Conservation (phyloP, 1,140 invertebrate genomes). For the Schmidtea mediterranea region DNA sequence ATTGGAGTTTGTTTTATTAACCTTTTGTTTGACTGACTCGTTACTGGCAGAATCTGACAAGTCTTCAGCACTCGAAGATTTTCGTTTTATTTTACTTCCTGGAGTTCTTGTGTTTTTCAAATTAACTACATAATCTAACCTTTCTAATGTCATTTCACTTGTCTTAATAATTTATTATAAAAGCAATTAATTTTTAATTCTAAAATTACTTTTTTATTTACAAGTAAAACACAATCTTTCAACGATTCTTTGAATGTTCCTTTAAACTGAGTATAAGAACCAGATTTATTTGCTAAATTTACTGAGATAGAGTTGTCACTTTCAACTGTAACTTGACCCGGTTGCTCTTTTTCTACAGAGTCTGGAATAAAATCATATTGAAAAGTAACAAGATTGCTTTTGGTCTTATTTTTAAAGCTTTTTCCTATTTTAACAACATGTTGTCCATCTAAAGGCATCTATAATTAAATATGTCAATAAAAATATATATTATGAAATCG, state of each 20-base stretch:
- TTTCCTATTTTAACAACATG: background rate
- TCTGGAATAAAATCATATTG: conserved; percentile 4
- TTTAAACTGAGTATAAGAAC: background rate
- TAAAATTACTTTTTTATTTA: conserved; percentile 4
- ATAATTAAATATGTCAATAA: too few relatives aligned
- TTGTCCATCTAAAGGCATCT: background rate
- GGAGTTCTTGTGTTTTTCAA: conserved; percentile 1
- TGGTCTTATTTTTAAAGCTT: background rate
- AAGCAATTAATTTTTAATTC: too few relatives aligned
- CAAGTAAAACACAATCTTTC: conserved; percentile 1
- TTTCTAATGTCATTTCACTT: conserved; percentile 1
- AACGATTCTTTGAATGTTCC: background rate
- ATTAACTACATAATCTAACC: background rate
- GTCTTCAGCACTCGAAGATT: too few relatives aligned
- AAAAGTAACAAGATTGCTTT: background rate
- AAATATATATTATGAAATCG: too few relatives aligned
- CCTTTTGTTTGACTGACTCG: too few relatives aligned
- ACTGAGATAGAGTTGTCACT: background rate
- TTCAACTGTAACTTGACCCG: background rate
- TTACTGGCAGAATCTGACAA: too few relatives aligned
- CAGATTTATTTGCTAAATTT: background rate
- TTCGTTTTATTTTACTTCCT: too few relatives aligned
- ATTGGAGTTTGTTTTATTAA: too few relatives aligned
- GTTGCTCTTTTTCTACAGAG: background rate
- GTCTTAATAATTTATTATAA: background rate